Conservation (phyloP, 2,797 vertebrate species). For the Anas acuta region DNA sequence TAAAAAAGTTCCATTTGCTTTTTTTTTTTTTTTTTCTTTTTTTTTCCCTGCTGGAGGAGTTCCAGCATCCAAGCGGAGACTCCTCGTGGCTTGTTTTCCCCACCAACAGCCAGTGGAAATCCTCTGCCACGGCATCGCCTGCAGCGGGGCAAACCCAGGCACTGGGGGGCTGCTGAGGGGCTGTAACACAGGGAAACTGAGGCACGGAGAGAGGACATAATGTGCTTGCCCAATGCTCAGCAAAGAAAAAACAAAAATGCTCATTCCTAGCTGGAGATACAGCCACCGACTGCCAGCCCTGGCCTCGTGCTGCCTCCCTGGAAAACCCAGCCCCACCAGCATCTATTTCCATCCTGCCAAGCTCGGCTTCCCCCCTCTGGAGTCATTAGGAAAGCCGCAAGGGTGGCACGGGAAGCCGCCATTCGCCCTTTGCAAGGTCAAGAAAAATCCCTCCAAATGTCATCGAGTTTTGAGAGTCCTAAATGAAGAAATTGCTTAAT, state of each 20-base stretch:
- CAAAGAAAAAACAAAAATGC: not conserved
- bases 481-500: constrained; percentile 76
- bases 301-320: not conserved
- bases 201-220: rapidly evolving
- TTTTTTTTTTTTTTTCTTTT: not conserved
- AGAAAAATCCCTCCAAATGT: constrained; percentile 63
- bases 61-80: not conserved
- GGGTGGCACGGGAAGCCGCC: not conserved
- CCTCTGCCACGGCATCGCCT: not conserved
- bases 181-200: not conserved
- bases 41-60: not conserved
- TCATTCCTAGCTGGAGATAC: rapidly evolving
- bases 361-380: not conserved
- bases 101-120: rapidly evolving
- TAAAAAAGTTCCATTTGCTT: not conserved
- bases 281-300: not conserved
- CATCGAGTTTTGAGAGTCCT: constrained; percentile 56
- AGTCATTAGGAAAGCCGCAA: not conserved
- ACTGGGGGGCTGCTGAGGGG: not conserved
- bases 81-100: rapidly evolving
- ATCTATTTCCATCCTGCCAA: not conserved
- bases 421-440: constrained; percentile 51
- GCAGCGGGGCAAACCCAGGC: not conserved
- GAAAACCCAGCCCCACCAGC: not conserved
- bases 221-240: not conserved